Conservation (phyloP, 2,113 vertebrate species). For the Diadophis punctatus region DNA sequence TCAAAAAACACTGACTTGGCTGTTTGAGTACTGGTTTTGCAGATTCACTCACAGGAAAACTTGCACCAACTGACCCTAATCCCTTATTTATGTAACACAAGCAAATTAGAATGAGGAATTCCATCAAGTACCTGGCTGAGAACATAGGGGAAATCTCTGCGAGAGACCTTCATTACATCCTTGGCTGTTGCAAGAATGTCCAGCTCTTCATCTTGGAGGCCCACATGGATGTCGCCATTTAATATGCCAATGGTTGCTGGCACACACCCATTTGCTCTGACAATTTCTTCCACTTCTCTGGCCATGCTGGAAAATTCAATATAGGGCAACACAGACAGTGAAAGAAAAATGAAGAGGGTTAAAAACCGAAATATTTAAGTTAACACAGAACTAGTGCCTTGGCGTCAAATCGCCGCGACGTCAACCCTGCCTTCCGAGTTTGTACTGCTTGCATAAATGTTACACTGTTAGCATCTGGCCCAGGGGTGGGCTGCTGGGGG, state of each 20-base stretch:
- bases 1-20: not conserved
- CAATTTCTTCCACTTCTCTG: slow-evolving; percentile 79
- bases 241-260: slow-evolving; percentile 84
- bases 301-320: slow-evolving; percentile 72
- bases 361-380: not conserved
- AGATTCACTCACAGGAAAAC: not conserved
- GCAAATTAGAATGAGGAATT: not conserved
- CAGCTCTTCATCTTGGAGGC: slow-evolving; percentile 75
- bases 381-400: not conserved
- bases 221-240: slow-evolving; percentile 75
- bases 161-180: slow-evolving; percentile 80
- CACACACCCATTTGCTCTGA: slow-evolving; percentile 74
- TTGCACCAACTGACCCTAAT: not conserved
- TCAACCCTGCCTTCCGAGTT: too few relatives aligned
- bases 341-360: not conserved
- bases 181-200: slow-evolving; percentile 72
- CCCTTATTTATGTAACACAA: not conserved
- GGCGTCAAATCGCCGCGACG: not conserved
- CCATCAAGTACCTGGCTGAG: slow-evolving; percentile 74
- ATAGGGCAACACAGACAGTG: slow-evolving; percentile 21
- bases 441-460: not conserved
- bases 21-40: not conserved
- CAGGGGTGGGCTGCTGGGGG: too few relatives aligned
- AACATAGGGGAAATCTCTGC: slow-evolving; percentile 80
- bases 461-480: too few relatives aligned